Percentiles rank a stretch among this genome's conserved stretches.
Conservation (phyloP, 2,113 vertebrate species). For the Archocentrus centrarchus region DNA sequence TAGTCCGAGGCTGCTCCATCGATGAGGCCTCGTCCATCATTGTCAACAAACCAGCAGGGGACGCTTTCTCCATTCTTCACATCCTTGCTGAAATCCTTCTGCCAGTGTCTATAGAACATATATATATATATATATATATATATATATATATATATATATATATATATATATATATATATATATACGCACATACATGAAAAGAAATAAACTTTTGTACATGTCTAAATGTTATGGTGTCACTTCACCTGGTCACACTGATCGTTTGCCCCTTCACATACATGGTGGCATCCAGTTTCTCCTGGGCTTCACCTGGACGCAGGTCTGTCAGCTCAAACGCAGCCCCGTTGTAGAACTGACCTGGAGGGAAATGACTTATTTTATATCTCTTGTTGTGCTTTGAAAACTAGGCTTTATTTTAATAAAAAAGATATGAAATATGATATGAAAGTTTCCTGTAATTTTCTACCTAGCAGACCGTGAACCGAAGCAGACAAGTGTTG, state of each 20-base stretch:
- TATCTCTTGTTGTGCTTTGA: not conserved
- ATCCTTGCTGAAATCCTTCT: constrained; percentile 88
- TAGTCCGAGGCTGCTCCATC: constrained; percentile 89
- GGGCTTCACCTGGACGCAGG: constrained; percentile 76
- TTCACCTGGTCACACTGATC: constrained; percentile 90
- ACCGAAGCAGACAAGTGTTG: constrained; percentile 86
- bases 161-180: no score
- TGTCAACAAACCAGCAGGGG: constrained; percentile 91
- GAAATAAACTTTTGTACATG: fast-evolving
- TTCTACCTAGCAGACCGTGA: constrained; percentile 92
- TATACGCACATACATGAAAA: fast-evolving
- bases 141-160: no score
- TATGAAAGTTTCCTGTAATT: not conserved
- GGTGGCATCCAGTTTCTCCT: constrained; percentile 85
- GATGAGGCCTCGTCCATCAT: constrained; percentile 88
- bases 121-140: not conserved
- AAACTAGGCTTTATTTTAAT: not conserved
- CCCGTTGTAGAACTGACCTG: constrained; percentile 82
- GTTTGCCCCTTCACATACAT: constrained; percentile 88
- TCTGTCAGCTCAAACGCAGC: constrained; percentile 86
- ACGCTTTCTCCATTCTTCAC: constrained; percentile 72
- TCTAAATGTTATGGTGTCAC: not conserved
- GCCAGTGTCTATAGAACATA: constrained; percentile 83
- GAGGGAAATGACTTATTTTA: not conserved
- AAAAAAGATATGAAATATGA: no score